phyloP scores from a whole-genome alignment of 2,888 invertebrate species.

The Sclerodermus sp. region DNA sequence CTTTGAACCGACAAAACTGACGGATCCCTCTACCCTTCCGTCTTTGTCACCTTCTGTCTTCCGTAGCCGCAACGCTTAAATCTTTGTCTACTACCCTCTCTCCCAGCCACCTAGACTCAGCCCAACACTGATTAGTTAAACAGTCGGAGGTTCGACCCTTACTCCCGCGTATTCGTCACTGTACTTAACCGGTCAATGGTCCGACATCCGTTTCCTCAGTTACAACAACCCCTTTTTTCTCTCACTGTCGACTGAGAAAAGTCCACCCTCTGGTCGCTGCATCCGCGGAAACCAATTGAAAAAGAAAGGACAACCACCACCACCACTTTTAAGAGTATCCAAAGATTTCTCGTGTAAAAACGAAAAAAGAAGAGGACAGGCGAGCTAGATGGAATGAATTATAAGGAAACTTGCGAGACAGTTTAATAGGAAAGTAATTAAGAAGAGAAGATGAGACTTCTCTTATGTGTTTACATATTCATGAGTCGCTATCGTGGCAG shows the following conservation, averaged over 20 bases:
- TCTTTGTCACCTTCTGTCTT: constrained; percentile 7
- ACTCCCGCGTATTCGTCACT: constrained; percentile 24
- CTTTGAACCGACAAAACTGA: constrained; percentile 19
- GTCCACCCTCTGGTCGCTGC: too few relatives aligned
- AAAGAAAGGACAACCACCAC: too few relatives aligned
- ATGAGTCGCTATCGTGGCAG: background rate
- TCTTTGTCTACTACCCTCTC: background rate
- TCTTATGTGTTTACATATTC: background rate
- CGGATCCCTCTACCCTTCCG: constrained; percentile 13
- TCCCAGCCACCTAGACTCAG: background rate
- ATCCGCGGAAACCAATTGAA: too few relatives aligned
- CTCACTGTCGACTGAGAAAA: too few relatives aligned
- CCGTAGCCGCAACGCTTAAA: background rate
- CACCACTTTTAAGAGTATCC: too few relatives aligned
- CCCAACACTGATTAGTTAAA: constrained; percentile 40
- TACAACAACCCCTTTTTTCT: too few relatives aligned
- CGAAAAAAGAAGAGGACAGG: too few relatives aligned
- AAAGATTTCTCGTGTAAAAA: too few relatives aligned
- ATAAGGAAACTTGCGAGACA: too few relatives aligned
- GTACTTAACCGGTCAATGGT: constrained; percentile 11
- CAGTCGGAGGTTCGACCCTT: constrained; percentile 28
- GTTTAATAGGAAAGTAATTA: too few relatives aligned
- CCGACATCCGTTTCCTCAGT: background rate
- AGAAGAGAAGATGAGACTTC: too few relatives aligned
- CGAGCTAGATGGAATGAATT: too few relatives aligned